phyloP scores from a whole-genome alignment of 1,140 invertebrate species.

The Centruroides vittatus region DNA sequence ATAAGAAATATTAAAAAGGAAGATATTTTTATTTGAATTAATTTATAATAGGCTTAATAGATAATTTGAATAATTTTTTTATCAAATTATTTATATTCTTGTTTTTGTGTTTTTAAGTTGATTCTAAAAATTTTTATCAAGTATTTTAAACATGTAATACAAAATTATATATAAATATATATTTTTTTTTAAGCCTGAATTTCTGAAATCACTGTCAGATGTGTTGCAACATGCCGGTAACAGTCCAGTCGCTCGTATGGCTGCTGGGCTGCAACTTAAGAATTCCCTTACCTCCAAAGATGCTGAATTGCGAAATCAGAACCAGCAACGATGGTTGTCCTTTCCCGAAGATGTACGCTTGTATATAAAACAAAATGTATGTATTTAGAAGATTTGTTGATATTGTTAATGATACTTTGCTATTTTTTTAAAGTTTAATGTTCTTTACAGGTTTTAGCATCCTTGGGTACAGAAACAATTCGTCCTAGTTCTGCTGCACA shows the following conservation, averaged over 20 bases:
- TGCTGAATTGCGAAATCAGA: constrained; percentile 54
- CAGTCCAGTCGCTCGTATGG: constrained; percentile 86
- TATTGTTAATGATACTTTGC: too few species aligned
- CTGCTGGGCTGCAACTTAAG: constrained; percentile 95
- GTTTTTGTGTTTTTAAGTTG: not conserved
- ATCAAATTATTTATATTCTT: too few species aligned
- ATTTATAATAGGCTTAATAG: too few species aligned
- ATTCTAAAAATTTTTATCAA: not conserved
- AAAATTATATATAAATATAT: not conserved
- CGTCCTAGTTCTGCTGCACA: constrained; percentile 94
- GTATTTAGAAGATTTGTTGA: constrained; percentile 20
- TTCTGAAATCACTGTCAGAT: constrained; percentile 84
- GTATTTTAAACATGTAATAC: not conserved
- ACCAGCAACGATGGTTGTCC: constrained; percentile 81
- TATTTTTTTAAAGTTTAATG: too few species aligned
- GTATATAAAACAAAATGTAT: constrained; percentile 92
- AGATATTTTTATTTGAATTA: too few species aligned
- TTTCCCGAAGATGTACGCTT: constrained; percentile 70
- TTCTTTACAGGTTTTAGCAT: constrained; percentile 57
- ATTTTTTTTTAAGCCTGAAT: constrained; percentile 38
- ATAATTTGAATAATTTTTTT: too few species aligned
- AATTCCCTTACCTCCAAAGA: constrained; percentile 98
- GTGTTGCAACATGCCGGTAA: constrained; percentile 77
- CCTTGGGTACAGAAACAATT: constrained; percentile 88
- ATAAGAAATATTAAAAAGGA: too few species aligned